Evolutionary conservation across 2,113 vertebrate species (phyloP).

Genomic region (Tenrec ecaudatus): DNA sequence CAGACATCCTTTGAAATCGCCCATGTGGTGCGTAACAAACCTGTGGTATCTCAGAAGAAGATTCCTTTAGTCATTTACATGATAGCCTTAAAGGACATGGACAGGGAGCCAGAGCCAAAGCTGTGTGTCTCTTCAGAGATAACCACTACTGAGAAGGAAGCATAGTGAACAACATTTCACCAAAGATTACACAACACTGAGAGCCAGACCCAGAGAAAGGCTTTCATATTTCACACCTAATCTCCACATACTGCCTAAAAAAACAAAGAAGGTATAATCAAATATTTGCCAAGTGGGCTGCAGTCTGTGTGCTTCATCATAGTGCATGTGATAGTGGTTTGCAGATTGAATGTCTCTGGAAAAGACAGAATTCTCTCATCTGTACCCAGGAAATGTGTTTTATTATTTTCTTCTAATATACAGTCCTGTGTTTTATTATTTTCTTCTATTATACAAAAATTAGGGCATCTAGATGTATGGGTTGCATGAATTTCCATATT

Average conservation of each 20-base stretch:
- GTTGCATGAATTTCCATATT: constrained; percentile 62
- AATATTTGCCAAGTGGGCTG: constrained; percentile 51
- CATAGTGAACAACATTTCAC: constrained; percentile 34
- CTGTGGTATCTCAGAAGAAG: constrained; percentile 41
- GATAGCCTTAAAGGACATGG: constrained; percentile 27
- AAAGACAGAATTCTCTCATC: constrained; percentile 65
- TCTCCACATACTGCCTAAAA: constrained; percentile 46
- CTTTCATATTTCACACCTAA: constrained; percentile 51
- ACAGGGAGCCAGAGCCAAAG: background rate
- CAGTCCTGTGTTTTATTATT: constrained; percentile 58
- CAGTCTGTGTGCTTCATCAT: background rate
- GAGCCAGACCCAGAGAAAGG: background rate
- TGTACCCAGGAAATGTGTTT: constrained; percentile 19
- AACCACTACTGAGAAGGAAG: constrained; percentile 25
- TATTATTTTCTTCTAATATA: too few relatives aligned
- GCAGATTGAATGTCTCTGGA: constrained; percentile 33
- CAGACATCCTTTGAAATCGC: constrained; percentile 63
- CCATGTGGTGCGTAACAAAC: constrained; percentile 36
- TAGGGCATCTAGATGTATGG: constrained; percentile 54
- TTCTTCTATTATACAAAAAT: constrained; percentile 45
- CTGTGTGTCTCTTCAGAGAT: constrained; percentile 51
- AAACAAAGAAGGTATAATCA: constrained; percentile 29
- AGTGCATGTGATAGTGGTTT: constrained; percentile 41
- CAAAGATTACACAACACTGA: constrained; percentile 29
- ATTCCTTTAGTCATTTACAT: constrained; percentile 62